These are phyloP conservation scores for Nomada ruficornis DNA, from an alignment of 2,888 invertebrate species.

Conservation along the genomic window DNA sequence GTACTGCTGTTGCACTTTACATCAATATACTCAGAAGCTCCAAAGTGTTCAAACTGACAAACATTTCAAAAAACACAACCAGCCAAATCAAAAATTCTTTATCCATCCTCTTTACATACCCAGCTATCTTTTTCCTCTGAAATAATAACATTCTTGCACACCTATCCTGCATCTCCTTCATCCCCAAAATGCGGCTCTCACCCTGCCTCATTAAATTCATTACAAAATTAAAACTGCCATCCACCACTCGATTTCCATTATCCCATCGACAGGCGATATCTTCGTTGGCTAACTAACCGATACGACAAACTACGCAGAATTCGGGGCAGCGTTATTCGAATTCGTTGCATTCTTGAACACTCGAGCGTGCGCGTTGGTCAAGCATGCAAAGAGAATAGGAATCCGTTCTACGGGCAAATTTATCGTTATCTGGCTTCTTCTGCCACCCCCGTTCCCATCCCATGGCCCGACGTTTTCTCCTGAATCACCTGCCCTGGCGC, in stretches of 20 bases:
- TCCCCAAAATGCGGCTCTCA: too few species aligned
- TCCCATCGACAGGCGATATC: background rate
- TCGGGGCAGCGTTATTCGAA: conserved; percentile 17
- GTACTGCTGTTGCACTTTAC: too few species aligned
- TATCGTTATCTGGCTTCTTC: conserved; percentile 44
- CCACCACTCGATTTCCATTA: background rate
- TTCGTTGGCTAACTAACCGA: background rate
- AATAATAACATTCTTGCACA: too few species aligned
- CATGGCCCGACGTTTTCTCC: conserved; percentile 29
- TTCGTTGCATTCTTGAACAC: conserved; percentile 52
- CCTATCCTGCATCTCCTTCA: too few species aligned
- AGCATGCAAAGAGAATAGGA: conserved; percentile 49
- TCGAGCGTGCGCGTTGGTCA: conserved; percentile 28
- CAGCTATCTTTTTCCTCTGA: too few species aligned
- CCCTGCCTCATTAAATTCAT: too few species aligned
- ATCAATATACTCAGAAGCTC: too few species aligned
- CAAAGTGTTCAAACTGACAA: too few species aligned
- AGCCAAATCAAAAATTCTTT: too few species aligned
- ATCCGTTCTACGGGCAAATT: conserved; percentile 38
- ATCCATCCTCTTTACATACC: too few species aligned
- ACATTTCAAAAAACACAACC: too few species aligned
- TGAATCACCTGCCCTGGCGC: conserved; percentile 36
- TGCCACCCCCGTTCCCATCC: conserved; percentile 13
- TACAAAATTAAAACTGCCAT: too few species aligned
- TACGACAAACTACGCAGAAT: background rate